These are phyloP conservation scores for Muscicapa comitata DNA, from an alignment of 2,797 vertebrate species.

Conservation along the genomic window DNA sequence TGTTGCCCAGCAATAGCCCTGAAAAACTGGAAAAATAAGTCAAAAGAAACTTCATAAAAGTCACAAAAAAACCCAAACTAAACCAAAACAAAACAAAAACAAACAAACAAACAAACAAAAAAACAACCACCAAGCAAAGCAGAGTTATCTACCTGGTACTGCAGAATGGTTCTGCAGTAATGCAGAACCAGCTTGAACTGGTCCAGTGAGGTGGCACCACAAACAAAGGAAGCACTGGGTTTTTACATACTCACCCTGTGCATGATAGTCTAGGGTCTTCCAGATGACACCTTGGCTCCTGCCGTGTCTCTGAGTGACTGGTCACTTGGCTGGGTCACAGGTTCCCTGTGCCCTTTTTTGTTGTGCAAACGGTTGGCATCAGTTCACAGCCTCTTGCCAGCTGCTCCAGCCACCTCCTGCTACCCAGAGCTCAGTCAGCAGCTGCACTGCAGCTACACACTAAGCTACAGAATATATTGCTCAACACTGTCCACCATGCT, in stretches of 20 bases:
- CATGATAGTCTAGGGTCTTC: background rate
- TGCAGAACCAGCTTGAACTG: background rate
- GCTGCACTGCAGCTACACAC: background rate
- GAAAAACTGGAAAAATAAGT: background rate
- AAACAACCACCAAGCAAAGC: no score
- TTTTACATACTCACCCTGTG: background rate
- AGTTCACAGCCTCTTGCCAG: background rate
- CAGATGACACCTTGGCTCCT: background rate
- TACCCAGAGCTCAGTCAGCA: background rate
- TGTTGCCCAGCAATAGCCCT: background rate
- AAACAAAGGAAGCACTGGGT: background rate
- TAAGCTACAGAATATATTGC: background rate
- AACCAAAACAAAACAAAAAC: background rate
- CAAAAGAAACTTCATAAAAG: background rate
- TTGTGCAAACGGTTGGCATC: background rate
- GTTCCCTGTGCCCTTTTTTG: background rate
- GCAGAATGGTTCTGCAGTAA: background rate
- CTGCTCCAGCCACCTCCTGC: background rate
- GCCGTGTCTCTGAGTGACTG: background rate
- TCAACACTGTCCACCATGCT: background rate
- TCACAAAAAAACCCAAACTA: background rate
- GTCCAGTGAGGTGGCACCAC: no score
- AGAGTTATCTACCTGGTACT: background rate
- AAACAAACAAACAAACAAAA: background rate
- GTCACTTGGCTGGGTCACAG: background rate